Evolutionary conservation across 2,797 vertebrate species (phyloP).

Genomic region (Leptoclinus maculatus): DNA sequence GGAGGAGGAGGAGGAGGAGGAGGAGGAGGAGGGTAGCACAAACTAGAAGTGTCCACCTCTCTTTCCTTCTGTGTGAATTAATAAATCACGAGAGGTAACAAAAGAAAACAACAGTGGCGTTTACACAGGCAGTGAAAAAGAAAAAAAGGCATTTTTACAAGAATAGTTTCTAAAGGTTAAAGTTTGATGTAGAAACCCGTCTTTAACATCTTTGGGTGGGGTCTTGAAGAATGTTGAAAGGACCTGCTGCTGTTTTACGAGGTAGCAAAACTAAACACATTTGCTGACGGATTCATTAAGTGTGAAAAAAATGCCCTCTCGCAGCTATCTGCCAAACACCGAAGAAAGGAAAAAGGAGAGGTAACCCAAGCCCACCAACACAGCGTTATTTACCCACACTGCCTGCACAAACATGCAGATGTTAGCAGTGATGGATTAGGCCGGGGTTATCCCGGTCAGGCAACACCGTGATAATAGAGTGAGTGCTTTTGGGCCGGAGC

Average conservation of each 20-base stretch:
- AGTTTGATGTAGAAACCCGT: constrained; percentile 30
- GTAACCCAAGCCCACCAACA: constrained; percentile 81
- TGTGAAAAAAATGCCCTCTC: constrained; percentile 70
- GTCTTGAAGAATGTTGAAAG: constrained; percentile 65
- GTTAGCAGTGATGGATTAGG: constrained; percentile 83
- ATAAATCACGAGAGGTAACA: constrained; percentile 22
- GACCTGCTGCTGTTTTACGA: constrained; percentile 71
- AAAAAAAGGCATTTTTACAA: constrained; percentile 37
- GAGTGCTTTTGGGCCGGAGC: constrained; percentile 62
- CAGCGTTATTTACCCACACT: constrained; percentile 75
- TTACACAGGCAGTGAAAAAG: not conserved
- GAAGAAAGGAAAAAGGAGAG: constrained; percentile 50
- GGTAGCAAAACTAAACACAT: constrained; percentile 77
- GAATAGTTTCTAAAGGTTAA: constrained; percentile 42
- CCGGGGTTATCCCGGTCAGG: constrained; percentile 72
- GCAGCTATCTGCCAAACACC: constrained; percentile 66
- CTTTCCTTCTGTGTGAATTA: constrained; percentile 9
- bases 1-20: constrained; percentile 4
- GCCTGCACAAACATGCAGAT: constrained; percentile 82
- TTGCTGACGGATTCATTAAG: constrained; percentile 82
- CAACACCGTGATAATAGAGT: constrained; percentile 67
- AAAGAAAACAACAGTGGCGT: not conserved
- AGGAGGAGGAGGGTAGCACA: constrained; percentile 14
- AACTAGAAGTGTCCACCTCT: constrained; percentile 20
- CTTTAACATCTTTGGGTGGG: constrained; percentile 58